A percentile compares a stretch with the other conserved stretches of the same genome.
phyloP scores from a whole-genome alignment of 2,797 vertebrate genomes.

The Florisuga fusca region DNA sequence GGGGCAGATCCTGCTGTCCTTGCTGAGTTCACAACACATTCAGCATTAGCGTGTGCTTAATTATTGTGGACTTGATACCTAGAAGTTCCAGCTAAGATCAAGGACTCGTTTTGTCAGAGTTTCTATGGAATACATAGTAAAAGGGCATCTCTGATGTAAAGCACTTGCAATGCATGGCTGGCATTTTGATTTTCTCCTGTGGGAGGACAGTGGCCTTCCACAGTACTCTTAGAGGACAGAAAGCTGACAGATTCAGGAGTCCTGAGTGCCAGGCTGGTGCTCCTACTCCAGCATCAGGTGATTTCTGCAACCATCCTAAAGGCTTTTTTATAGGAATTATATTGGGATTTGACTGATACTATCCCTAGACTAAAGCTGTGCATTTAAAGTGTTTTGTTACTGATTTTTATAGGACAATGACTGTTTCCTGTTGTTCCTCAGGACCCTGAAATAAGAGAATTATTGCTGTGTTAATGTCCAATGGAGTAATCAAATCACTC shows the following conservation, averaged over 20 bases:
- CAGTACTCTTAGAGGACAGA: not conserved
- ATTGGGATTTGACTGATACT: not conserved
- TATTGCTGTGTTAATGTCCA: not conserved
- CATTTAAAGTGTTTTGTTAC: not conserved
- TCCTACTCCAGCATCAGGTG: not conserved
- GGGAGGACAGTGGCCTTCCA: not conserved
- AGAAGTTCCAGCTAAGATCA: not conserved
- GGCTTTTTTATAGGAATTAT: not conserved
- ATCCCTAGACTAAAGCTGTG: not conserved
- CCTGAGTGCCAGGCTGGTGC: accelerated
- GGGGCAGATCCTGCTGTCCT: not conserved
- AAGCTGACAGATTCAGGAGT: not conserved
- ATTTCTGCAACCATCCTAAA: not conserved
- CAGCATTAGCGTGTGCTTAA: not conserved
- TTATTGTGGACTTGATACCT: not conserved
- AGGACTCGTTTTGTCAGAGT: not conserved
- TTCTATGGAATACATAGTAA: not conserved
- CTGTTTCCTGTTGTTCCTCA: not conserved
- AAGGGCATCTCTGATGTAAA: not conserved
- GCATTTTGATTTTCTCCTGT: not conserved
- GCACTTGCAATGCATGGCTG: not conserved
- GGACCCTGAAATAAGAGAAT: not conserved
- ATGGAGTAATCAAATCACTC: not conserved
- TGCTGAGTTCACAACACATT: not conserved
- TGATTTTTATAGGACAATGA: not conserved